phyloP scores from a whole-genome alignment of 2,888 invertebrate genomes.

The Drosophila siamana region DNA sequence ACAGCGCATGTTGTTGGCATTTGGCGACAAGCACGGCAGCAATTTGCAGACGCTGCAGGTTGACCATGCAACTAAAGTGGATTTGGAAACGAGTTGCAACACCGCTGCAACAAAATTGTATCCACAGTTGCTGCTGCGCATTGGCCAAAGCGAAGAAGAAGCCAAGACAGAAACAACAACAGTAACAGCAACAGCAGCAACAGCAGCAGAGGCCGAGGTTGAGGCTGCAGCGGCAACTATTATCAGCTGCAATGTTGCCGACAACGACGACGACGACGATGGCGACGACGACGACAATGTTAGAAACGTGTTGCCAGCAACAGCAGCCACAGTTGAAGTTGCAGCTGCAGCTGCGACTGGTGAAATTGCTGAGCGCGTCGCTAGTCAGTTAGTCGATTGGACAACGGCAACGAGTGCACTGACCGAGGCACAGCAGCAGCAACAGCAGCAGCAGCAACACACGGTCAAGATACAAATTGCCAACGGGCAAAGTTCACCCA shows the following conservation, averaged over 20 bases:
- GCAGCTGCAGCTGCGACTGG: slow-evolving; percentile 10
- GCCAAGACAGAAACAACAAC: background rate
- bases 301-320: slow-evolving; percentile 55
- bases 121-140: slow-evolving; percentile 69
- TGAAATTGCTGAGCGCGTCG: slow-evolving; percentile 57
- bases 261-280: background rate
- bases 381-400: slow-evolving; percentile 78
- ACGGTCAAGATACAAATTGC: slow-evolving; percentile 85
- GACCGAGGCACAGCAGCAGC: slow-evolving; percentile 65
- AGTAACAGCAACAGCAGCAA: background rate
- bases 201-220: slow-evolving; percentile 45
- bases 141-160: slow-evolving; percentile 57
- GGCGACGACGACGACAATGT: slow-evolving; percentile 33
- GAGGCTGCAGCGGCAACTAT: slow-evolving; percentile 50
- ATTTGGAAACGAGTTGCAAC: slow-evolving; percentile 72
- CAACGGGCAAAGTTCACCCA: slow-evolving; percentile 51
- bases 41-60: slow-evolving; percentile 52
- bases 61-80: slow-evolving; percentile 59
- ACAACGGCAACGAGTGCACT: slow-evolving; percentile 69
- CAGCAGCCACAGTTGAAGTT: slow-evolving; percentile 5
- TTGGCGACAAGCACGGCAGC: slow-evolving; percentile 51
- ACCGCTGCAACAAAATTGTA: slow-evolving; percentile 54
- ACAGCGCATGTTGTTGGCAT: slow-evolving; percentile 58
- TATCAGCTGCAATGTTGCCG: slow-evolving; percentile 66
- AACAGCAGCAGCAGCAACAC: slow-evolving; percentile 42